Evolutionary conservation across 2,113 vertebrate genomes (phyloP), one percentile per base, ranked within the genome.

Genomic region (Regulus satrapa): DNA sequence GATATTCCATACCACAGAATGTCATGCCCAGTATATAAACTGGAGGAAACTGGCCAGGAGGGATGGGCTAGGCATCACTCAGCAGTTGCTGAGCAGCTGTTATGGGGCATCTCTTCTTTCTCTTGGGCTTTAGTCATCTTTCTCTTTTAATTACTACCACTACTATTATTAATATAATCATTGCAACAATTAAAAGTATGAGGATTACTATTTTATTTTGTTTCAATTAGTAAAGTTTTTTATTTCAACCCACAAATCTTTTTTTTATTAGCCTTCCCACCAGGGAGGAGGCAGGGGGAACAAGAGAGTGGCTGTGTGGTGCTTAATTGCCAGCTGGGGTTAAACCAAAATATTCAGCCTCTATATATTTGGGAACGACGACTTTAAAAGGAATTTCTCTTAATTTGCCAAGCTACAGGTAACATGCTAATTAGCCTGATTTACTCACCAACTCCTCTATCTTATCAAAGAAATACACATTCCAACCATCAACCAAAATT

Each of bases 401-500:
- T 85, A 4, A 66, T 89, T 79, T 75, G 62, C 25, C 49, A 89
- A 79, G 6, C 18, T 56, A 76, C 18, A 38, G 12, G 26, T 71
- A 84, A 67, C 3, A 58, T 41, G 89, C 67, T 36, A 49, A 46
- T 68, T 34, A 68, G 56, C 12, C 4, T 41, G 78, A 90, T 92
- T 97, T 88, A 98, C 98, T 97, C 88, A 99, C 98, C 97, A 99
- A 94, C 55, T 98, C 95, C 80, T 98, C 97, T 94, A 99, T 97
- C 92, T 98, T 98, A 80, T 99, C 98, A 96, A 98, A 99, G 97
- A 99, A 99, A 97, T 99, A 99, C 25, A 99, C 98, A 56, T 99
- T 99, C 99, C 99, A 99, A 68, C 98, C 99, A 97, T 99, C 99
- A 86, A 99, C 98, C 67, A 99, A 95, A 88, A 98, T 97, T 97